Evolutionary conservation across 2,797 vertebrate species (phyloP), one percentile per base, ranked within the genome.

Genomic region (Benthosema pterotum): DNA sequence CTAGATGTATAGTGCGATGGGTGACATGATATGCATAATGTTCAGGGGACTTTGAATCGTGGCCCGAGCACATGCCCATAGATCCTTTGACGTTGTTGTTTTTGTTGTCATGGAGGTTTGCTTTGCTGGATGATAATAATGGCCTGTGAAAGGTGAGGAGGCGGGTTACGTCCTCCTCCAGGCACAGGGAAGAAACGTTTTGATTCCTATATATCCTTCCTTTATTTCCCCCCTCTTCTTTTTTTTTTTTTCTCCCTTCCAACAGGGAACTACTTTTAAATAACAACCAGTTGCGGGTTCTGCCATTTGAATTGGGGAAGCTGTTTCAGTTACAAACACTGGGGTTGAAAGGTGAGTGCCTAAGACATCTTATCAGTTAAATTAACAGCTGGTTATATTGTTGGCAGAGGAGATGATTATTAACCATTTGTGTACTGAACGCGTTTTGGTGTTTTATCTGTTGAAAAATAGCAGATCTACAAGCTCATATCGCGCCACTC

Each of bases 221-320:
- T n/a, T n/a, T n/a, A n/a, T n/a, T n/a, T n/a, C n/a, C n/a, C n/a
- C n/a, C n/a, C n/a, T n/a, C n/a, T n/a, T n/a, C n/a, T n/a, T n/a
- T n/a, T n/a, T n/a, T n/a, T n/a, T n/a, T n/a, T n/a, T n/a, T n/a
- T n/a, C n/a, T n/a, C n/a, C n/a, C n/a, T n/a, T n/a, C n/a, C 86
- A 83, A 83, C 92, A 99, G 97, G 97, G 97, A 99, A 95, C 95
- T 99, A 93, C 97, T 96, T 96, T 98, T 99, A 97, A 99, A 99
- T 94, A 96, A 99, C 94, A 99, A 99, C 96, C 97, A 95, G 95
- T 96, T 99, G 95, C 96, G 97, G 94, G 95, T 98, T 96, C 94
- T 99, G 93, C 97, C 97, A 90, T 98, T 98, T 94, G 97, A 99
- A 93, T 95, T 99, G 95, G 97, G 97, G 88, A 99, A 98, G 94